Evolutionary conservation across 2,888 invertebrate genomes (phyloP), one percentile per base, ranked within the genome.

Genomic region (Thymelicus lineola): DNA sequence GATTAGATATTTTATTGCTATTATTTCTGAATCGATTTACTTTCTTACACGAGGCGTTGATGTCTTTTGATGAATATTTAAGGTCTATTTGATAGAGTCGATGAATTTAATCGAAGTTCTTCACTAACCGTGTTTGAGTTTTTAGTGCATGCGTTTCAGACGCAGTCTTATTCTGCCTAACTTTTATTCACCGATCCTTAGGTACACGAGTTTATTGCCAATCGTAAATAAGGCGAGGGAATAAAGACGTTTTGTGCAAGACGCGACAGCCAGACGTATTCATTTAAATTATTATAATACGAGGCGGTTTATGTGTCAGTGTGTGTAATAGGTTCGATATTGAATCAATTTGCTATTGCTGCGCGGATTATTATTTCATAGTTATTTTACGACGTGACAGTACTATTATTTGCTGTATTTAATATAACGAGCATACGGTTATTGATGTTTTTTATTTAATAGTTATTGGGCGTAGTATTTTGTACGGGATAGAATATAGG

Each of bases 171-270:
- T 82, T 78, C 79, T 74, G 82, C 81, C 87, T 84, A 88, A 89
- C 88, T 86, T 89, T 89, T 89, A 89, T 88, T 82, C 89, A 82
- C 79, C 82, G 88, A 87, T 87, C 88, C 86, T 90, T 86, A 88
- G 86, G 86, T 90, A 86, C 84, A 77, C 75, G 79, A 85, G 81
- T 93, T 93, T 92, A 93, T 86, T 77, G 86, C 83, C 77, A 72
- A 73, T 80, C 89, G 86, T 93, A 93, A 92, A 93, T 91, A 82
- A 89, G 74, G 75, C 76, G 77, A 78, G 81, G 80, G 87, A 83
- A 92, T 92, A 91, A 90, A 92, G 92, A 91, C 87, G 90, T 92
- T 91, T 87, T 88, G 86, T 90, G 83, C 83, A 80, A 75, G 76
- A 76, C 81, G 80, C 82, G 83, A 84, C 81, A 79, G 78, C 80